Evolutionary conservation across 2,888 invertebrate genomes (phyloP), one percentile per base, ranked within the genome.

Genomic region (Pseudococcus jackbeardsleyi): DNA sequence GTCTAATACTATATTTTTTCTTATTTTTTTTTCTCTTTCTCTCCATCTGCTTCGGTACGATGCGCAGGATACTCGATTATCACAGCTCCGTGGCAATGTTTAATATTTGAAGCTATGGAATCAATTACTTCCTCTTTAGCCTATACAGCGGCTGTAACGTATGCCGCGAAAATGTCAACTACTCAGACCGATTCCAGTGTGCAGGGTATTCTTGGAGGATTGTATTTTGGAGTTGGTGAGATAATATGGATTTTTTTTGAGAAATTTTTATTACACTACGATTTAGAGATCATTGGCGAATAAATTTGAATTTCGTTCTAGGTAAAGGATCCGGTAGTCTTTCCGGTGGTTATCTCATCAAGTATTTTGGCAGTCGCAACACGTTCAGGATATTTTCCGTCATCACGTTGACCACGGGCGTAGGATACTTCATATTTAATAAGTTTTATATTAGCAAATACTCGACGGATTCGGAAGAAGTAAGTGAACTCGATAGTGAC

Each of bases 171-270:
- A 88, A 92, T 96, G 9, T 95, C 95, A 0, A 94, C 95, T 4
- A 94, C 94, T 85, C 94, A 95, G 68, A 96, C 96, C 0, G 95
- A 96, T 90, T 94, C 95, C 11, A 95, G 95, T 17, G 94, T 96
- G 90, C 96, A 96, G 91, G 96, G 95, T 17, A 92, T 96, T 89
- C 92, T 96, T 15, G 95, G 95, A n/a, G 95, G 95, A 22, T 92
- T 95, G n/a, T 96, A 96, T 91, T 96, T 95, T 91, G 96, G 95
- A 90, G 95, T 96, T 89, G 96, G 96, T 95, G 91, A 91, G 92
- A 50, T 15, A 50, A 15, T 50, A 12, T 17, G 12, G 5, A 19
- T 1, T 12, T 19, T 12, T 19, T 84, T 17, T 7, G 22, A 85
- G 19, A 33, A 39, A 79, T 54, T 9, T 19, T 88, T n/a, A 33